Percentiles rank a stretch among this genome's conserved stretches.
These are phyloP conservation scores for Habrosyne pyritoides DNA, from an alignment of 2,888 invertebrate species.

Conservation along the genomic window DNA sequence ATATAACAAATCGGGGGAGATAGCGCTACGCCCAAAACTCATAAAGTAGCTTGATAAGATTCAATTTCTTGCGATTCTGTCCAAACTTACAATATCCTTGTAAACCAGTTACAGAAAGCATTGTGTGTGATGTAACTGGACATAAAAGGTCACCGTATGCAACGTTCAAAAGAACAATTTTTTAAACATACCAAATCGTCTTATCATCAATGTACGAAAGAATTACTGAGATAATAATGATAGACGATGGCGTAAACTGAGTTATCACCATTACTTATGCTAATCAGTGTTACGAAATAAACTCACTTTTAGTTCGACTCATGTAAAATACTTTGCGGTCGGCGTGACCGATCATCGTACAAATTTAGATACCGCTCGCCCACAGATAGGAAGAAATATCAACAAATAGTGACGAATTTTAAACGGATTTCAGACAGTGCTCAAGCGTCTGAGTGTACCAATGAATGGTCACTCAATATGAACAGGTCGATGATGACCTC, in stretches of 20 bases:
- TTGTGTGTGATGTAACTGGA: constrained; percentile 21
- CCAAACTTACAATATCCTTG: constrained; percentile 26
- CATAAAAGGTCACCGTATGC: constrained; percentile 20
- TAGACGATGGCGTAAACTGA: constrained; percentile 34
- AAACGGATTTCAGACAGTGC: constrained; percentile 29
- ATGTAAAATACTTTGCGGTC: constrained; percentile 29
- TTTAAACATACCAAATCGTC: constrained; percentile 12
- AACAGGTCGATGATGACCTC: constrained; percentile 54
- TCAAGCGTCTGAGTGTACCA: constrained; percentile 31
- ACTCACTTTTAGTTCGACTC: constrained; percentile 40
- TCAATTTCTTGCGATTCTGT: background rate
- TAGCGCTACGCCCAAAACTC: constrained; percentile 37
- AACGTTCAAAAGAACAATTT: constrained; percentile 13
- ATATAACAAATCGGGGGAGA: constrained; percentile 48
- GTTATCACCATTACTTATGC: constrained; percentile 26
- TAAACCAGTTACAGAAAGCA: constrained; percentile 31
- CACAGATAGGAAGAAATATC: constrained; percentile 41
- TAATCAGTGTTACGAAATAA: constrained; percentile 41
- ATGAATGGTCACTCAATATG: constrained; percentile 37
- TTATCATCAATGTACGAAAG: constrained; percentile 11
- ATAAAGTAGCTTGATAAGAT: background rate
- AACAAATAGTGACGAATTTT: constrained; percentile 40
- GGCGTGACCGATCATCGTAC: constrained; percentile 38
- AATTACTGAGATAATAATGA: constrained; percentile 36
- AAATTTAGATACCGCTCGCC: constrained; percentile 47